Conservation (phyloP, 1,140 invertebrate genomes). For the Nasonia giraulti region DNA sequence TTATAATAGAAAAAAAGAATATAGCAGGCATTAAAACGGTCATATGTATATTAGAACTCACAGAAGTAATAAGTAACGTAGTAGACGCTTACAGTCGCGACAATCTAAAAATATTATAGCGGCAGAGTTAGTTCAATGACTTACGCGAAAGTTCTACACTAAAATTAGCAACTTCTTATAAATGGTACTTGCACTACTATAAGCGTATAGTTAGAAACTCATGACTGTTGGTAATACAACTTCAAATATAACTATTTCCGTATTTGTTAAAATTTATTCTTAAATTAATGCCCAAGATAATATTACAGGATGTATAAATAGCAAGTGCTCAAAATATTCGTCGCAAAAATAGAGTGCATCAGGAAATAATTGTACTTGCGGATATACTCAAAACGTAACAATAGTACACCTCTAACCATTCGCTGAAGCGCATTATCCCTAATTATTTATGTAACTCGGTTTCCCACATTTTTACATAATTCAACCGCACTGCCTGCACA, state of each 20-base stretch:
- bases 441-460: background rate
- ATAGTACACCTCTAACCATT: background rate
- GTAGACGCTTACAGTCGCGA: background rate
- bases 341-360: too few species aligned
- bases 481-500: background rate
- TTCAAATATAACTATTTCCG: background rate
- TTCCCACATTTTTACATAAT: background rate
- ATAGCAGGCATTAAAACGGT: background rate
- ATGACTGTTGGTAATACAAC: background rate
- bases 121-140: background rate
- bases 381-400: too few species aligned
- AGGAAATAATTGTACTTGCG: too few species aligned
- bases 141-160: constrained; percentile 3
- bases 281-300: background rate
- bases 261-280: background rate
- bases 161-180: constrained; percentile 18
- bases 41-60: background rate
- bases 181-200: background rate
- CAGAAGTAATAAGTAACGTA: background rate
- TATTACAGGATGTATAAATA: too few species aligned
- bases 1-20: background rate
- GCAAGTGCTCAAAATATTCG: too few species aligned
- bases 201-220: background rate
- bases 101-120: background rate
- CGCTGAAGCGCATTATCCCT: background rate